Evolutionary conservation across 2,113 vertebrate species (phyloP), one percentile per base, ranked within the genome.

Genomic region (Oreotrochilus melanogaster): DNA sequence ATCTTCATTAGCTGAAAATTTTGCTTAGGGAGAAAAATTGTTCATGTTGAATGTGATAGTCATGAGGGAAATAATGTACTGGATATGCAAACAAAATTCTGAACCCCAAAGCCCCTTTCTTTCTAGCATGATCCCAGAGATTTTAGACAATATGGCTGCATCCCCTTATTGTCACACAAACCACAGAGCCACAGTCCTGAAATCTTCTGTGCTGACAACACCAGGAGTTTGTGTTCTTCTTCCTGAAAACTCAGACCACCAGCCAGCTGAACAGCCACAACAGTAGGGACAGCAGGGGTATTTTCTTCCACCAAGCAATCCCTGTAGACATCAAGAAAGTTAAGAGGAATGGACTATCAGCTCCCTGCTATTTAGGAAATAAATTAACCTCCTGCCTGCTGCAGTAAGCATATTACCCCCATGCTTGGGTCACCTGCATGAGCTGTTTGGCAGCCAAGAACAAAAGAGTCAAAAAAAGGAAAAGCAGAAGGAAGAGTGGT

Each of bases 371-470:
- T 24, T 47, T 21, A 47, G 45, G 45, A 19, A 47, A 19, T 47
- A 22, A 57, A 45, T 27, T 14, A 31, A 24, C 31, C 13, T 50
- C 43, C 64, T 0, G 1, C 16, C 8, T 3, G 2, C 50, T 45
- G 28, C 43, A 50, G 31, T 31, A 69, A 37, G 50, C 1, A 1
- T 9, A 11, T 21, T 18, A 57, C 11, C 10, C 37, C 23, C 31
- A 45, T 0, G 1, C 27, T 30, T 7, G 39, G 10, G 17, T 47
- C n/a, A 64, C 18, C 13, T 39, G 6, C 2, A 2, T 39, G 35
- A 65, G 17, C 31, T 64, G 37, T 47, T 70, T 39, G 45, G 17
- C 35, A 71, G 21, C 22, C 21, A 53, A 33, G 61, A 79, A 18
- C 8, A 23, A 61, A 69, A 62, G 11, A 50, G 21, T 51, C 16